Conservation (phyloP, 2,888 invertebrate genomes). For the Acheta domesticus region DNA sequence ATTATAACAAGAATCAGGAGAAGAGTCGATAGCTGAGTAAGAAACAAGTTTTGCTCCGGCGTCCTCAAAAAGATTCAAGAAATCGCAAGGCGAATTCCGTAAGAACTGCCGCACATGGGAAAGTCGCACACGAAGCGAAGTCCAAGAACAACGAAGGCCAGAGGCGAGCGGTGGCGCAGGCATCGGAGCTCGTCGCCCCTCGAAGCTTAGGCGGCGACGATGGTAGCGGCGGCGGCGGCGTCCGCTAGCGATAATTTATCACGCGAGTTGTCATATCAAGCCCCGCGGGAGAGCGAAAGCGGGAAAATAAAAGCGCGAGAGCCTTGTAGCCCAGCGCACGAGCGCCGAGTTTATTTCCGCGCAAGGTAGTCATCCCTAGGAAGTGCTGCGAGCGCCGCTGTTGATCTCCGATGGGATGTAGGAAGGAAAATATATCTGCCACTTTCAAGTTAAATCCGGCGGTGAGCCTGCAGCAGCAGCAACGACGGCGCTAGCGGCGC, state of each 20-base stretch:
- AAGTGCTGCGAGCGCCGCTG: background rate
- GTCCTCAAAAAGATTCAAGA: too few species aligned
- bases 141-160: too few species aligned
- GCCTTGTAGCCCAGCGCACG: background rate
- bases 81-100: too few species aligned
- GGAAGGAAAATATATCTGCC: background rate
- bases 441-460: conserved; percentile 2
- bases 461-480: background rate
- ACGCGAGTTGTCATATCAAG: background rate
- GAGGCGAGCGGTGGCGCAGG: too few species aligned
- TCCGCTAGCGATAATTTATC: background rate
- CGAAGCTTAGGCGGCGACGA: too few species aligned
- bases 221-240: background rate
- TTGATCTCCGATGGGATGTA: conserved; percentile 18
- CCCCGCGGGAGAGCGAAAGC: background rate
- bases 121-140: too few species aligned
- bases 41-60: too few species aligned
- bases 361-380: background rate
- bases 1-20: too few species aligned
- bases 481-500: too few species aligned
- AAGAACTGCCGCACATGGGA: too few species aligned
- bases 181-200: too few species aligned
- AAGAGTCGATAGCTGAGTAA: too few species aligned
- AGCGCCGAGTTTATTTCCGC: background rate
- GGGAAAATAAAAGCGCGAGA: background rate